Base-by-base conservation (phyloP, 2,797 vertebrate genomes). In the Spheniscus humboldti region DNA sequence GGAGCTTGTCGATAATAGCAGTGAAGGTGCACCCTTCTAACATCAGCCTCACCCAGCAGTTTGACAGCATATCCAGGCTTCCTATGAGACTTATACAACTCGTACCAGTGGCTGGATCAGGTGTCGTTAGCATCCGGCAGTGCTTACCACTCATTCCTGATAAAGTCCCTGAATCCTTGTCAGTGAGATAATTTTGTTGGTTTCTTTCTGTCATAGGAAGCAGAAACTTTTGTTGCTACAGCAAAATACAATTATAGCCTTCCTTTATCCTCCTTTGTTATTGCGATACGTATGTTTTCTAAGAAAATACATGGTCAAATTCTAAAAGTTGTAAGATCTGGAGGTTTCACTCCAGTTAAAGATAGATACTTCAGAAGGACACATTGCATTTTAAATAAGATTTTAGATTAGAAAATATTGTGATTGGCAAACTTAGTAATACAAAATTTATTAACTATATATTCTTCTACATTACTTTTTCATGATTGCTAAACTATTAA, bases 251-350 rank as follows among this genome's bases (percentile, higher is more conserved):
- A 20, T 63, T 75, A 37, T 27, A 80, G 13, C 19, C 41, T 67
- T 72, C 59, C 52, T 82, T 53, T 67, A 33, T 47, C 30, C 39
- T 81, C 13, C 50, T 59, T 53, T 48, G 13, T 68, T 79, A 43
- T 12, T 9, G 18, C 0, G 0, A 55, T 74, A 48, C 1, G 1
- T 53, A 28, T 41, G 22, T 35, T 55, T 67, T 55, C 23, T 41
- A 41, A 55, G 74, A 41, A 79, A 79, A 80, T 41, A 24, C 6
- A 23, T 67, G 60, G n/a, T 79, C 41, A 86, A 67, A 48, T 67
- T 60, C 60, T 10, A 27, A 25, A 68, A 56, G 20, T 30, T 84
- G 13, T 39, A 45, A 77, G 33, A 22, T 66, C 52, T 35, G 20
- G 31, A 72, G 47, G 19, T 53, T 66, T 77, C 14, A 25, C 8